Percentiles rank a stretch among this genome's conserved stretches.
phyloP scores from a whole-genome alignment of 2,113 vertebrate species.

The Athene cunicularia region DNA sequence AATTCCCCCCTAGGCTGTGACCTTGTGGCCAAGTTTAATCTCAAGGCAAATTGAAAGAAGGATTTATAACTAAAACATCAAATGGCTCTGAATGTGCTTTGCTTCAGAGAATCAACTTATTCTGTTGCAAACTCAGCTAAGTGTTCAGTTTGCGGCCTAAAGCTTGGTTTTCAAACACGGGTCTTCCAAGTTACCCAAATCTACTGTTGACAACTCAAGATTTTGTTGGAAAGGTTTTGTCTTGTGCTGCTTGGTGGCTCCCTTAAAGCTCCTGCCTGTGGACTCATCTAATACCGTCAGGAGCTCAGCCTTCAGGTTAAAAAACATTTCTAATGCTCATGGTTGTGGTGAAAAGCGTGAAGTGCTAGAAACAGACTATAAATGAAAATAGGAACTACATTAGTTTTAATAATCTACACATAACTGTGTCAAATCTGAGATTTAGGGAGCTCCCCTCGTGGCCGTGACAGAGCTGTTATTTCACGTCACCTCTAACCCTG shows the following conservation, averaged over 20 bases:
- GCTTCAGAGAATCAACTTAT: background rate
- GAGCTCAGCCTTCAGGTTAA: background rate
- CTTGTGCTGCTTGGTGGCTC: background rate
- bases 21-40: constrained; percentile 10
- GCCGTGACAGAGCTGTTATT: rapidly evolving
- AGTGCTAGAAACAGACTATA: background rate
- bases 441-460: rapidly evolving
- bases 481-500: background rate
- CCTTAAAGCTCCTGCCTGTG: background rate
- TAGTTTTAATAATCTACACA: background rate
- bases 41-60: background rate
- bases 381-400: background rate
- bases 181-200: background rate
- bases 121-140: background rate
- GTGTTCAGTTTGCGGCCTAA: rapidly evolving
- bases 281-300: rapidly evolving
- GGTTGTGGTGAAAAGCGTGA: background rate
- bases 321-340: background rate
- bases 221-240: background rate
- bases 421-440: background rate
- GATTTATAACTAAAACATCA: background rate
- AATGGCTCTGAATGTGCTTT: background rate
- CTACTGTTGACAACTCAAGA: background rate
- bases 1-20: background rate
- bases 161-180: background rate